These are phyloP conservation scores for Hydrophis major DNA, from an alignment of 2,797 vertebrate species.

Conservation along the genomic window DNA sequence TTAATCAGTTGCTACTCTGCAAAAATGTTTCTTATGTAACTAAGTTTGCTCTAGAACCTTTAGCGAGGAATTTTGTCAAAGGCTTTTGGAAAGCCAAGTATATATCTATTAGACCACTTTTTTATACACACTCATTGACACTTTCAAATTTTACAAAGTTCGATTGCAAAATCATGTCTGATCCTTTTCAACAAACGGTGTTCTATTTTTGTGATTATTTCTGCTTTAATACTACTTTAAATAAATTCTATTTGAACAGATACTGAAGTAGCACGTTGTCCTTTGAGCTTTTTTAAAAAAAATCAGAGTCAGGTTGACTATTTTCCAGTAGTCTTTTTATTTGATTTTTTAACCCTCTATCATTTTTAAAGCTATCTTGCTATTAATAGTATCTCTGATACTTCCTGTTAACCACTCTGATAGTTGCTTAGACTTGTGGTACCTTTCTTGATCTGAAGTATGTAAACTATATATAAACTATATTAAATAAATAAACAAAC, in stretches of 20 bases:
- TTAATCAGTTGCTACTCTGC: neutral
- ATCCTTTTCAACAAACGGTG: neutral
- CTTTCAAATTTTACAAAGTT: neutral
- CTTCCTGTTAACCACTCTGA: neutral
- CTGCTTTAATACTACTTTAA: neutral
- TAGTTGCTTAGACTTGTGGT: neutral
- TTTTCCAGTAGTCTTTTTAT: neutral
- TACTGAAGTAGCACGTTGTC: neutral
- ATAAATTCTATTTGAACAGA: neutral
- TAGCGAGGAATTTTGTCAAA: neutral
- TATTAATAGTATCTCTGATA: neutral
- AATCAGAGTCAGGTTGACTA: neutral
- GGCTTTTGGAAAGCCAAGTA: neutral
- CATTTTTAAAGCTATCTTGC: neutral
- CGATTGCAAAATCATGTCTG: neutral
- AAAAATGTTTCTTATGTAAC: neutral
- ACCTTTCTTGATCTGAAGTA: neutral
- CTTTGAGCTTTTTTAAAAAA: neutral
- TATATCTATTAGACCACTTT: neutral
- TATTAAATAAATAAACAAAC: conserved; percentile 11
- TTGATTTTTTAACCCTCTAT: neutral
- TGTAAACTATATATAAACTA: neutral
- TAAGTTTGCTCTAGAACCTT: neutral
- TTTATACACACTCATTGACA: neutral
- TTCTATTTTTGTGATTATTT: neutral